phyloP scores from a whole-genome alignment of 2,888 invertebrate genomes.

The Hemicrepidius hirtus region DNA sequence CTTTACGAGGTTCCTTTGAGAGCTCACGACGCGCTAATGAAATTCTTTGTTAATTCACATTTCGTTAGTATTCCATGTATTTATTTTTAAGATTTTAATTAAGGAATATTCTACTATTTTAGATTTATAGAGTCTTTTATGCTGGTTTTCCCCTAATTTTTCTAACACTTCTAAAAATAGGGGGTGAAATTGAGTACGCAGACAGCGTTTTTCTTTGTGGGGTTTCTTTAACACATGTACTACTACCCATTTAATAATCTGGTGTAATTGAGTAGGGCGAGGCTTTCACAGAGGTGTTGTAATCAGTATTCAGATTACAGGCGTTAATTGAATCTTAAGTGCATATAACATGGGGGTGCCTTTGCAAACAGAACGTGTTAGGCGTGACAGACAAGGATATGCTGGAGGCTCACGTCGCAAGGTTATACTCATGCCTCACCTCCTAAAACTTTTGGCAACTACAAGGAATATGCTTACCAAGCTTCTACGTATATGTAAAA shows the following conservation, averaged over 20 bases:
- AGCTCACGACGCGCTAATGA: slow-evolving; percentile 60
- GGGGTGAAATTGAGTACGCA: background rate
- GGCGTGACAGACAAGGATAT: slow-evolving; percentile 45
- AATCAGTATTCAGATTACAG: slow-evolving; percentile 56
- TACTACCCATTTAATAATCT: slow-evolving; percentile 30
- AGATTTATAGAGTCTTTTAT: slow-evolving; percentile 13
- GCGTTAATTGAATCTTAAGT: slow-evolving; percentile 54
- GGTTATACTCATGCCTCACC: slow-evolving; percentile 26
- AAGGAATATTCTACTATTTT: slow-evolving; percentile 43
- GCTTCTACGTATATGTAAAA: background rate
- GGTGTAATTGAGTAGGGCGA: slow-evolving; percentile 42
- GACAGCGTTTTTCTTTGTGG: slow-evolving; percentile 10
- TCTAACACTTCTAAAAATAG: background rate
- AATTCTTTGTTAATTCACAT: slow-evolving; percentile 61
- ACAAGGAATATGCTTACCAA: background rate
- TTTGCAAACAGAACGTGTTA: slow-evolving; percentile 45
- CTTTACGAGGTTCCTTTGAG: slow-evolving; percentile 60
- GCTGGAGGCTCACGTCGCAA: slow-evolving; percentile 26
- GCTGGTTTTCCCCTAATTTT: background rate
- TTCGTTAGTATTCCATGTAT: slow-evolving; percentile 53
- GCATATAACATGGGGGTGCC: slow-evolving; percentile 46
- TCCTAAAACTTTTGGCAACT: slow-evolving; percentile 17
- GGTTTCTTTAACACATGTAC: slow-evolving; percentile 29
- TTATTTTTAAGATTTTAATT: slow-evolving; percentile 53
- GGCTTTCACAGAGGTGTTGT: slow-evolving; percentile 47